These are phyloP conservation scores for Phymorhynchus buccinoides DNA, from an alignment of 1,140 invertebrate genomes.

Conservation along the genomic window DNA sequence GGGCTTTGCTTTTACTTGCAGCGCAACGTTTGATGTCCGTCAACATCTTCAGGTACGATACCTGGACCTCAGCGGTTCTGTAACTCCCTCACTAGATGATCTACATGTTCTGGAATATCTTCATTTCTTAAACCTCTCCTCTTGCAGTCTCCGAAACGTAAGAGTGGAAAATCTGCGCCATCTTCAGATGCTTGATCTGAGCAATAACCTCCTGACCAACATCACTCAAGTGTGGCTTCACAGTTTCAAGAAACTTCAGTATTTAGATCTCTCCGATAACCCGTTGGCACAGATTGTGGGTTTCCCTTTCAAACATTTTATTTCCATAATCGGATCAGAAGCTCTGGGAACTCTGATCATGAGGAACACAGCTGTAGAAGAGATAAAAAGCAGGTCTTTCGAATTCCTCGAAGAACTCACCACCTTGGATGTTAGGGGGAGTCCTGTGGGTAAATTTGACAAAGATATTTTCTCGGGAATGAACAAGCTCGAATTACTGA, in stretches of 20 bases:
- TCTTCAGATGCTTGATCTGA: constrained; percentile 30
- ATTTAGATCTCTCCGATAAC: not conserved
- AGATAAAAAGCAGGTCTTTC: constrained; percentile 25
- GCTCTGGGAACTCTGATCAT: not conserved
- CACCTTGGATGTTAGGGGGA: constrained; percentile 38
- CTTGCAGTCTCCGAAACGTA: not conserved
- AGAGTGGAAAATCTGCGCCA: not conserved
- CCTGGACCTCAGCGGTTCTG: constrained; percentile 3
- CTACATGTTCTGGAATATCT: not conserved
- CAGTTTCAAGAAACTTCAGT: not conserved
- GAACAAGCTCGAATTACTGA: constrained; percentile 36
- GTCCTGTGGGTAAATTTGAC: constrained; percentile 33
- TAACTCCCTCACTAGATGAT: not conserved
- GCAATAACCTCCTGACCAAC: constrained; percentile 1
- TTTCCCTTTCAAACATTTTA: not conserved
- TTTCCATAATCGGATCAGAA: not conserved
- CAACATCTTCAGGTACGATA: constrained; percentile 11
- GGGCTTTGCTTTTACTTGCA: constrained; percentile 27
- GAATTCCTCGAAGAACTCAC: not conserved
- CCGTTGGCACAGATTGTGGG: not conserved
- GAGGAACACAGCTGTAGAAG: not conserved
- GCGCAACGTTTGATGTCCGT: not conserved
- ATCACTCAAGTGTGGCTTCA: not conserved
- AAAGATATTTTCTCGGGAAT: constrained; percentile 40
- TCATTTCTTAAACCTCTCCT: constrained; percentile 40